Conservation (phyloP, 1,140 invertebrate species). For the Aphelinus atriplicis region DNA sequence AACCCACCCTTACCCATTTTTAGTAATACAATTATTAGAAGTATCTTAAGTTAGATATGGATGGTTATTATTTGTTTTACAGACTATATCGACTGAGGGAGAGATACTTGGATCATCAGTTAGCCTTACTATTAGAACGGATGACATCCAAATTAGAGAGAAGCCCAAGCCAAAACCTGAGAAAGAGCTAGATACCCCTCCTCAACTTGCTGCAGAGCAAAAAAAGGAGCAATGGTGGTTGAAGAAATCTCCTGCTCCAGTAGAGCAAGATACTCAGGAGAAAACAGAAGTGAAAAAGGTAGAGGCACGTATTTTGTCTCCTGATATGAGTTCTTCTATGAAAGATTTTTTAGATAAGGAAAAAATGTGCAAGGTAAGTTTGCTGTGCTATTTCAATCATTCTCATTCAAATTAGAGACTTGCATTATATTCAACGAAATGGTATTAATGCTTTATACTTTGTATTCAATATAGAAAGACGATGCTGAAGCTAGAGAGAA, state of each 20-base stretch:
- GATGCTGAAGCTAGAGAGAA: conserved; percentile 53
- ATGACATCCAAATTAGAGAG: conserved; percentile 53
- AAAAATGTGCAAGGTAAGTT: conserved; percentile 59
- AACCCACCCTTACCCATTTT: not conserved
- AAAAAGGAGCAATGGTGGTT: conserved; percentile 55
- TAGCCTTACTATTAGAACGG: conserved; percentile 54
- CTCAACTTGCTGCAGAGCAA: conserved; percentile 12
- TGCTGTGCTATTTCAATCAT: conserved; percentile 26
- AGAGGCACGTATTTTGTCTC: conserved; percentile 44
- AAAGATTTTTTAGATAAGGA: conserved; percentile 61
- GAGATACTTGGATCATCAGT: conserved; percentile 53
- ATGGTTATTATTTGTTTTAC: no score
- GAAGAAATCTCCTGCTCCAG: conserved; percentile 50
- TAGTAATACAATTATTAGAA: not conserved
- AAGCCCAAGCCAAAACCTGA: conserved; percentile 43
- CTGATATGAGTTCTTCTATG: conserved; percentile 57
- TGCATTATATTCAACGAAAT: not conserved
- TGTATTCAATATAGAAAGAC: conserved; percentile 39
- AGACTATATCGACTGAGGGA: conserved; percentile 52
- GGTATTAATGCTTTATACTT: not conserved
- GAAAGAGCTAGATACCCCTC: not conserved
- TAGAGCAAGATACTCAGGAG: conserved; percentile 42
- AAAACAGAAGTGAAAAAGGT: conserved; percentile 40
- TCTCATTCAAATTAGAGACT: conserved; percentile 19
- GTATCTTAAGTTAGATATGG: no score